A percentile compares a stretch with the other conserved stretches of the same genome.
Conservation (phyloP, 2,797 vertebrate species). For the Simalia tracyae region DNA sequence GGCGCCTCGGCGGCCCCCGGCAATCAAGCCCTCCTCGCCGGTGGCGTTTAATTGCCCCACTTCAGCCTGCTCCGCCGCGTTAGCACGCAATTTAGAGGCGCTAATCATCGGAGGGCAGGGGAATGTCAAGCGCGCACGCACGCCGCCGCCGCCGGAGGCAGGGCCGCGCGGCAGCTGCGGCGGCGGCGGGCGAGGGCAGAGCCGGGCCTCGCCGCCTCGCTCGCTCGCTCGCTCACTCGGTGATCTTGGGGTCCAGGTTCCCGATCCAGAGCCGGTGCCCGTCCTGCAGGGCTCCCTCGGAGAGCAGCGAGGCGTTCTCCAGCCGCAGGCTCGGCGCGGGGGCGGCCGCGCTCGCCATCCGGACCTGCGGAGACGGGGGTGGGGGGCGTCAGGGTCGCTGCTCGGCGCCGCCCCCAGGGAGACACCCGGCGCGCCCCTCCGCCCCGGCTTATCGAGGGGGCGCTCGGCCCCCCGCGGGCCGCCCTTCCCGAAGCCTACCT, state of each 20-base stretch:
- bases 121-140: conserved; percentile 29
- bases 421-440: too few species aligned
- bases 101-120: conserved; percentile 35
- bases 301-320: conserved; percentile 94
- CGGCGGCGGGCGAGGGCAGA: too few species aligned
- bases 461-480: too few species aligned
- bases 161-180: background rate
- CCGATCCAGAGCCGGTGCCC: conserved; percentile 97
- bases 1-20: background rate
- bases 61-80: conserved; percentile 26
- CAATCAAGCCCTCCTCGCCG: conserved; percentile 21
- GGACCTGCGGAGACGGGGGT: conserved; percentile 61
- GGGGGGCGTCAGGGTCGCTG: background rate
- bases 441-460: too few species aligned
- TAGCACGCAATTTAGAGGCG: conserved; percentile 29
- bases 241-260: conserved; percentile 96
- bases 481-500: background rate
- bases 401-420: too few species aligned
- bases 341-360: conserved; percentile 84
- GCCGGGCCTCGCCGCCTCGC: too few species aligned
- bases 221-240: conserved; percentile 84
- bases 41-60: conserved; percentile 28
- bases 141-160: background rate
- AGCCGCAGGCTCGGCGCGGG: conserved; percentile 80
- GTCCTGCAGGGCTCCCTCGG: conserved; percentile 89